Percentiles rank a stretch among this genome's conserved stretches.
Conservation (phyloP, 1,140 invertebrate species). For the Macrostomum lignano region DNA sequence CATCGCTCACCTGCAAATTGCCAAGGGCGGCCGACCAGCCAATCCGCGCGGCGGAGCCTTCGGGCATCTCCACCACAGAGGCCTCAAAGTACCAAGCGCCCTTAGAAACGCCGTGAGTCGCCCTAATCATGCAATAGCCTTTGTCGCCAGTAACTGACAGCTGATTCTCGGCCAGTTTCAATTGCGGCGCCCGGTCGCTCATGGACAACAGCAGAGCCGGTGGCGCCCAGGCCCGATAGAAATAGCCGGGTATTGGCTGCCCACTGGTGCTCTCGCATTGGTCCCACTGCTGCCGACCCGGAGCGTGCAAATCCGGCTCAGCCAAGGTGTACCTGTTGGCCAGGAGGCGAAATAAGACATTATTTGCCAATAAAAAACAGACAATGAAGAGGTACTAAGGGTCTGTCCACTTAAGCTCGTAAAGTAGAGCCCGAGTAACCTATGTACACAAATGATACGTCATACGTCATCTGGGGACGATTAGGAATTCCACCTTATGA, state of each 20-base stretch:
- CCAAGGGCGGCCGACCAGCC: slow-evolving; percentile 55
- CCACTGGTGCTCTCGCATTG: slow-evolving; percentile 71
- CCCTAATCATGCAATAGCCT: slow-evolving; percentile 79
- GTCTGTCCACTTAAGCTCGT: too few species aligned
- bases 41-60: slow-evolving; percentile 56
- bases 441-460: too few species aligned
- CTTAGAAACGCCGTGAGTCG: slow-evolving; percentile 57
- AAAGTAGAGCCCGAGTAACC: too few species aligned
- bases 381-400: too few species aligned
- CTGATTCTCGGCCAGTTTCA: slow-evolving; percentile 68
- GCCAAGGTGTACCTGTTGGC: slow-evolving; percentile 52
- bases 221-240: slow-evolving; percentile 64
- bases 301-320: slow-evolving; percentile 84
- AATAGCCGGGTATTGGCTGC: slow-evolving; percentile 81
- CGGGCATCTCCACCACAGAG: slow-evolving; percentile 67
- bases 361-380: not conserved
- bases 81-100: slow-evolving; percentile 83
- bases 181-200: slow-evolving; percentile 71
- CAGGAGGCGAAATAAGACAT: not conserved
- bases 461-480: too few species aligned
- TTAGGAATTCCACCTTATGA: too few species aligned
- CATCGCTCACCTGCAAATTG: too few species aligned
- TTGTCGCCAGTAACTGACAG: slow-evolving; percentile 75
- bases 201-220: slow-evolving; percentile 60
- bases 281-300: slow-evolving; percentile 65